These are phyloP conservation scores for Bergia puertoricense DNA, from an alignment of 92 coral and sea anemone species.

Conservation along the genomic window DNA sequence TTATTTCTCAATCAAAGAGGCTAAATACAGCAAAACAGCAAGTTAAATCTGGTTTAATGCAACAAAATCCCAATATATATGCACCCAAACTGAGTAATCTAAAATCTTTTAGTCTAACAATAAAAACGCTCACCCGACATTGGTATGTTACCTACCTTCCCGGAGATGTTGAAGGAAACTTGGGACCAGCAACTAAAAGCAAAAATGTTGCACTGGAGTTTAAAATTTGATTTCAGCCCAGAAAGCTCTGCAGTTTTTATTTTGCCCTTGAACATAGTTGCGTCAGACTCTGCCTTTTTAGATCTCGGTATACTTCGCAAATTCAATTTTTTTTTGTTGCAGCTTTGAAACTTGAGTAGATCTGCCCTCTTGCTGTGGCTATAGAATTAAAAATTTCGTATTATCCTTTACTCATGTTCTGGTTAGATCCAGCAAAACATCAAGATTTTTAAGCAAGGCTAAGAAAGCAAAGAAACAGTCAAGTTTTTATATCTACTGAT, in stretches of 20 bases:
- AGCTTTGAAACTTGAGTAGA: not conserved
- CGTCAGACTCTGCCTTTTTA: not conserved
- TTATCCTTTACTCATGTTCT: not conserved
- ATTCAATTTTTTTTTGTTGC: not conserved
- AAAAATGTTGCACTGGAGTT: not conserved
- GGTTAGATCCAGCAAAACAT: not conserved
- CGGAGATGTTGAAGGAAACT: not conserved
- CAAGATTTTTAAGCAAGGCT: not conserved
- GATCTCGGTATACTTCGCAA: not conserved
- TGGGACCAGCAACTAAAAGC: not conserved
- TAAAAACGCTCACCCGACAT: not conserved
- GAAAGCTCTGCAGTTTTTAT: not conserved
- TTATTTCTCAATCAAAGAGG: not conserved
- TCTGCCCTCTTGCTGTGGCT: not conserved
- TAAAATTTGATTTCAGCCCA: not conserved
- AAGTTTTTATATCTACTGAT: not conserved
- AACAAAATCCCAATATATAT: not conserved
- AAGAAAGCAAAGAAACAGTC: not conserved
- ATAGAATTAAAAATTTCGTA: not conserved
- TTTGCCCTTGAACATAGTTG: not conserved
- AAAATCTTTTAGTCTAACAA: not conserved
- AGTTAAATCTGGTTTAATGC: not conserved
- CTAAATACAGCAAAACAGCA: not conserved
- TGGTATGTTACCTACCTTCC: not conserved
- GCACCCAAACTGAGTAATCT: not conserved